Evolutionary conservation across 2,888 invertebrate genomes (phyloP).

Genomic region (Heliconius cydno): DNA sequence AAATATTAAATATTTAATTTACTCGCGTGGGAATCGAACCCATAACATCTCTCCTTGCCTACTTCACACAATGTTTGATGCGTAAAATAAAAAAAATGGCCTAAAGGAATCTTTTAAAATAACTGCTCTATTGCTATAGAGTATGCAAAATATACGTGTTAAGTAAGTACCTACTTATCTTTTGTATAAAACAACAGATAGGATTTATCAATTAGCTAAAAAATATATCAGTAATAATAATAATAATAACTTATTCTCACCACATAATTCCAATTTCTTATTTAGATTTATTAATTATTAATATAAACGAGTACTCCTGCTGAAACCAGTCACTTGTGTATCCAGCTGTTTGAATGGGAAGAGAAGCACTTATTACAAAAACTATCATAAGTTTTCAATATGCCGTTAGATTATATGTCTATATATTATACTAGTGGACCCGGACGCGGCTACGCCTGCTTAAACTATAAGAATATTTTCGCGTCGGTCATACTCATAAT

Average conservation of each 20-base stretch:
- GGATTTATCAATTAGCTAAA: neutral
- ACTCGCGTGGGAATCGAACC: neutral
- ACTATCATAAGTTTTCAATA: neutral
- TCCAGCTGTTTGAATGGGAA: neutral
- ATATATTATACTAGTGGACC: neutral
- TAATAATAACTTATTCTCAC: slow-evolving; percentile 3
- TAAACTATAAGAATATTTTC: no score
- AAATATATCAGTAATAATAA: neutral
- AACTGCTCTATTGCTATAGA: neutral
- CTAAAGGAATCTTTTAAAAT: neutral
- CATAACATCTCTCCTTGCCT: no score
- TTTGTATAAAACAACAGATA: neutral
- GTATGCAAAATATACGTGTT: neutral
- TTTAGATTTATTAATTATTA: neutral
- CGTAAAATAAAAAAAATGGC: neutral
- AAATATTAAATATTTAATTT: neutral
- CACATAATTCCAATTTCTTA: slow-evolving; percentile 6
- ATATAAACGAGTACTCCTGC: neutral
- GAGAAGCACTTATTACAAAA: slow-evolving; percentile 10
- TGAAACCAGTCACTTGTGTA: neutral
- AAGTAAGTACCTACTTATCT: neutral
- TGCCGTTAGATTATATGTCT: slow-evolving; percentile 5
- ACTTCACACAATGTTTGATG: no score
- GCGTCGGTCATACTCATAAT: no score
- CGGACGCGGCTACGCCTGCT: no score